A percentile compares a stretch with the other conserved stretches of the same genome.
These are phyloP conservation scores for Bombus sibiricus DNA, from an alignment of 1,140 invertebrate genomes.

Conservation along the genomic window DNA sequence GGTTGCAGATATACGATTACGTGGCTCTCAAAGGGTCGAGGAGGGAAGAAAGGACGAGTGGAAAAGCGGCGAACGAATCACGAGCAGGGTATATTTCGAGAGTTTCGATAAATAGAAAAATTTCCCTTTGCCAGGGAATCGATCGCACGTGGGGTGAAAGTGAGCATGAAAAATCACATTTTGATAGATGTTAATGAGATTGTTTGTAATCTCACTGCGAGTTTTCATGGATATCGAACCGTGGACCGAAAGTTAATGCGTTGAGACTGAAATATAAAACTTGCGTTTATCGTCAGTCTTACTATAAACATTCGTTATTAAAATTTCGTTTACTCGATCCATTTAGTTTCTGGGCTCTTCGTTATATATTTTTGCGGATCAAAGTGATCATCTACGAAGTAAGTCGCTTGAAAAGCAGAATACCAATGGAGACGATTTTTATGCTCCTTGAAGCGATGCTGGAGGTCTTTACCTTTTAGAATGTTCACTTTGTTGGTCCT, in stretches of 20 bases:
- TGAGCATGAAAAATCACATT: background rate
- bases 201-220: background rate
- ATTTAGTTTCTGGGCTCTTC: too few relatives aligned
- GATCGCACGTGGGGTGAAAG: background rate
- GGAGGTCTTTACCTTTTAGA: background rate
- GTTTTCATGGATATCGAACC: too few relatives aligned
- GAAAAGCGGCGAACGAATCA: background rate
- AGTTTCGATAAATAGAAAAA: constrained; percentile 18
- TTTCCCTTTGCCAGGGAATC: background rate
- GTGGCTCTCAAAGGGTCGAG: constrained; percentile 18
- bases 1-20: constrained; percentile 14
- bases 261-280: too few relatives aligned
- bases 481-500: background rate
- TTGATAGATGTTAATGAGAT: background rate
- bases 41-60: background rate
- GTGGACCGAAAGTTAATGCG: too few relatives aligned
- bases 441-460: background rate
- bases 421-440: background rate
- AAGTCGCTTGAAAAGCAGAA: background rate
- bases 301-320: too few relatives aligned
- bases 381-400: background rate
- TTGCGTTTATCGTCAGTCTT: too few relatives aligned
- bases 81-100: background rate
- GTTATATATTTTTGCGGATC: background rate
- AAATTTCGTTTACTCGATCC: too few relatives aligned